phyloP scores from a whole-genome alignment of 2,113 vertebrate genomes.

The Setophaga coronata region DNA sequence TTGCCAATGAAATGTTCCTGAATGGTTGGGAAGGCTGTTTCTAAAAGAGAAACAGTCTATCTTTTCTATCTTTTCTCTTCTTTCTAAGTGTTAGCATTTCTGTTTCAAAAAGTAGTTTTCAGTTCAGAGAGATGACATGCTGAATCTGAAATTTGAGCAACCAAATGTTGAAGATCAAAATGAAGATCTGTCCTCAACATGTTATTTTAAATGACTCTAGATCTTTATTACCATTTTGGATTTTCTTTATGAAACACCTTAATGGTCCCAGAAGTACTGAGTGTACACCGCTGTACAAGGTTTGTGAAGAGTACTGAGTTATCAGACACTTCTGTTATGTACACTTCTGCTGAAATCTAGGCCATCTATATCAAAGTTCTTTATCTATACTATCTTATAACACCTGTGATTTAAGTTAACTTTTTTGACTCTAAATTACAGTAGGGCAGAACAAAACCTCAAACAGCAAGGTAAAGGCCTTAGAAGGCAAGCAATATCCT shows the following conservation, averaged over 20 bases:
- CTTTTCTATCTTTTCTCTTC: not conserved
- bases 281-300: fast-evolving
- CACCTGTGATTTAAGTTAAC: not conserved
- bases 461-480: not conserved
- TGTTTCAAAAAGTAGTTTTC: not conserved
- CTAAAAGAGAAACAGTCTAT: not conserved
- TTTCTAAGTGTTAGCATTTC: not conserved
- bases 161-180: not conserved
- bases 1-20: not conserved
- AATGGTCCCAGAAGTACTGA: not conserved
- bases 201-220: not conserved
- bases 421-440: not conserved
- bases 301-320: not conserved
- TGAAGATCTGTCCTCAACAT: not conserved
- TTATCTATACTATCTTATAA: not conserved
- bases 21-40: not conserved
- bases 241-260: not conserved
- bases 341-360: not conserved
- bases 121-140: not conserved
- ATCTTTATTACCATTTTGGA: not conserved
- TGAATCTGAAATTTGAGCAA: not conserved
- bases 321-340: not conserved
- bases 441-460: not conserved
- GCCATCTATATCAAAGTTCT: not conserved
- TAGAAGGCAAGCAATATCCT: not conserved